These are phyloP conservation scores for Aurelia sp. DNA, from an alignment of 30 jellyfish, hydroid and myxozoan species.

Conservation along the genomic window DNA sequence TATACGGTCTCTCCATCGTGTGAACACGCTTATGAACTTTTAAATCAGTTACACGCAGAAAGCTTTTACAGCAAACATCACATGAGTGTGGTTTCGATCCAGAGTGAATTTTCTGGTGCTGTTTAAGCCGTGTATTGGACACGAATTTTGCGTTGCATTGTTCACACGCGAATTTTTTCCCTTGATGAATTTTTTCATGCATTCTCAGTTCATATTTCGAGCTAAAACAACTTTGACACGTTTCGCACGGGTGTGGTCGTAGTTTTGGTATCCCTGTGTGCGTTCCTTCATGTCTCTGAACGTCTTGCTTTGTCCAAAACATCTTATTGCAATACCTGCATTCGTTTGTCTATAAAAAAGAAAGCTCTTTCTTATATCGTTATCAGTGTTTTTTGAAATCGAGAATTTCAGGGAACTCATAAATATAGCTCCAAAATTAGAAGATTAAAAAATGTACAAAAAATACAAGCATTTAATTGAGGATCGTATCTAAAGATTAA, in stretches of 20 bases:
- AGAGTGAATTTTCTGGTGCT: slow-evolving; percentile 16
- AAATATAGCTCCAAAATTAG: no score
- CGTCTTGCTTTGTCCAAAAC: slow-evolving; percentile 14
- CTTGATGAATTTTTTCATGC: no score
- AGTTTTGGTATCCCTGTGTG: background rate
- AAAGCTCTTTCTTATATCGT: background rate
- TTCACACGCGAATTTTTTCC: background rate
- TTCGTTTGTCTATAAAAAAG: slow-evolving; percentile 1
- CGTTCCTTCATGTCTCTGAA: slow-evolving; percentile 9
- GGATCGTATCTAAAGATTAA: no score
- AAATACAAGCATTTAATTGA: no score
- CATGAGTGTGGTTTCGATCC: slow-evolving; percentile 46
- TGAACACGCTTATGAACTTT: slow-evolving; percentile 42
- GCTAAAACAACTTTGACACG: no score
- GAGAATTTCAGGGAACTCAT: no score
- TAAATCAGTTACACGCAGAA: slow-evolving; percentile 21
- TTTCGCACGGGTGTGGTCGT: slow-evolving; percentile 27
- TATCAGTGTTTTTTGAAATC: no score
- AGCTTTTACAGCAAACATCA: slow-evolving; percentile 32
- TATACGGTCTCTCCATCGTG: slow-evolving; percentile 22
- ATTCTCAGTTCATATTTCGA: no score
- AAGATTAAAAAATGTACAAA: no score
- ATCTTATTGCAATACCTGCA: slow-evolving; percentile 30
- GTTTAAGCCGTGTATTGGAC: slow-evolving; percentile 13
- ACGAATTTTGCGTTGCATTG: slow-evolving; percentile 28